phyloP scores from a whole-genome alignment of 1,140 invertebrate genomes.

The Drosophila nikananu region DNA sequence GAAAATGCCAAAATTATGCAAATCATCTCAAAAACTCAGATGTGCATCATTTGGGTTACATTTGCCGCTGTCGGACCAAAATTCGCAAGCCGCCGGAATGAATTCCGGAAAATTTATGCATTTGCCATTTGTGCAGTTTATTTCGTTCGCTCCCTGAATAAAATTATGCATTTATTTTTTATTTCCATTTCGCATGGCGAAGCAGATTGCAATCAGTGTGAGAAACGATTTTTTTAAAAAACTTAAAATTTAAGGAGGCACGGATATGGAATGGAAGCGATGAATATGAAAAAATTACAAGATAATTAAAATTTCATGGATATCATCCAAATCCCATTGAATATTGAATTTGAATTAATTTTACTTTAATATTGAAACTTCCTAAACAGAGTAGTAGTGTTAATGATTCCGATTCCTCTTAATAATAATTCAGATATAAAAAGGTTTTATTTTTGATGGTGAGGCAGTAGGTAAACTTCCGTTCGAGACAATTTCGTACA shows the following conservation, averaged over 20 bases:
- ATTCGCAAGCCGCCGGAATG: conserved; percentile 46
- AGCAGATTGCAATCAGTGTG: conserved; percentile 71
- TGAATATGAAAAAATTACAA: not conserved
- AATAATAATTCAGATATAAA: not conserved
- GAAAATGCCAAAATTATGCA: conserved; percentile 80
- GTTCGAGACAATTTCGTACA: no score
- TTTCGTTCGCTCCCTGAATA: conserved; percentile 43
- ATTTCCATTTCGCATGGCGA: conserved; percentile 9
- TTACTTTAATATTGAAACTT: not conserved
- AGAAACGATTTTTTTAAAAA: conserved; percentile 46
- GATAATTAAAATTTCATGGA: not conserved
- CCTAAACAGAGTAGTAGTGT: not conserved
- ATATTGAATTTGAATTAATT: no score
- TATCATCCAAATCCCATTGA: not conserved
- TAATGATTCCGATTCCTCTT: not conserved
- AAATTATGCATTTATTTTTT: conserved; percentile 44
- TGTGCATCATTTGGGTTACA: conserved; percentile 67
- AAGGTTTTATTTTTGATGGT: not conserved
- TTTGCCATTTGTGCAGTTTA: conserved; percentile 56
- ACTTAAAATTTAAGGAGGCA: not conserved
- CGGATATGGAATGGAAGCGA: not conserved
- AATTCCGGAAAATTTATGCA: conserved; percentile 62
- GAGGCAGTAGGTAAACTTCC: not conserved
- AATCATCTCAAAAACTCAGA: conserved; percentile 48
- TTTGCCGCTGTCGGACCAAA: conserved; percentile 37